A percentile compares a stretch with the other conserved stretches of the same genome.
phyloP scores from a whole-genome alignment of 2,797 vertebrate species.

The Chelon auratus region DNA sequence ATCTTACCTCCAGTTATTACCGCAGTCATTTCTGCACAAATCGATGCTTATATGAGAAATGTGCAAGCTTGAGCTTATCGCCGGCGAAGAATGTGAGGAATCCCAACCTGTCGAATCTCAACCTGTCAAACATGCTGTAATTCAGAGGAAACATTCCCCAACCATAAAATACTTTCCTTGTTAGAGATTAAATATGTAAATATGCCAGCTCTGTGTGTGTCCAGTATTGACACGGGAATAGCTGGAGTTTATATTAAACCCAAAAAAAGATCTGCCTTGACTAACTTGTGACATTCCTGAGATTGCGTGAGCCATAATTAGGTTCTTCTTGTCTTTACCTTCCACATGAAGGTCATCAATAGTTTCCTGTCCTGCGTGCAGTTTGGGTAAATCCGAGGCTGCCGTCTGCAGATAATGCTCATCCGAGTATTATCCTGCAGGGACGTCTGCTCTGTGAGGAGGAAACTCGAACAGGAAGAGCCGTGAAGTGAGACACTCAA shows the following conservation, averaged over 20 bases:
- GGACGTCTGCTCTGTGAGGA: conserved; percentile 62
- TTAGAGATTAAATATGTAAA: conserved; percentile 71
- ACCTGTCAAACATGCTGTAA: conserved; percentile 56
- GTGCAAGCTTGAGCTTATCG: conserved; percentile 53
- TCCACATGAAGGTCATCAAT: conserved; percentile 66
- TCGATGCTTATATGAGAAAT: conserved; percentile 32
- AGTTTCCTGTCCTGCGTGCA: conserved; percentile 75
- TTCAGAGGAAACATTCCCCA: conserved; percentile 62
- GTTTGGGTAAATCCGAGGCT: conserved; percentile 66
- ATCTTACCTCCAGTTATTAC: conserved; percentile 24
- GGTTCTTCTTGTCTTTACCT: conserved; percentile 56
- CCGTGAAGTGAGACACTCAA: conserved; percentile 50
- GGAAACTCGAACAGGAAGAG: conserved; percentile 75
- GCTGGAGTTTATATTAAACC: conserved; percentile 67
- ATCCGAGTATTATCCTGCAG: conserved; percentile 71
- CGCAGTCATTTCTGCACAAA: conserved; percentile 27
- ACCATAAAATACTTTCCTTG: conserved; percentile 52
- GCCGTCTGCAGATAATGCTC: conserved; percentile 73
- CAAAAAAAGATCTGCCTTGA: conserved; percentile 61
- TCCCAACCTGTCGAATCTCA: conserved; percentile 51
- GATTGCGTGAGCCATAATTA: conserved; percentile 71
- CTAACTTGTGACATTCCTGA: conserved; percentile 56
- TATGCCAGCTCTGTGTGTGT: conserved; percentile 51
- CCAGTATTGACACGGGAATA: conserved; percentile 65
- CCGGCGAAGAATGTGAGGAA: conserved; percentile 65